Base-by-base conservation (phyloP, 1,140 invertebrate genomes). In the Eupristina koningsbergeri region DNA sequence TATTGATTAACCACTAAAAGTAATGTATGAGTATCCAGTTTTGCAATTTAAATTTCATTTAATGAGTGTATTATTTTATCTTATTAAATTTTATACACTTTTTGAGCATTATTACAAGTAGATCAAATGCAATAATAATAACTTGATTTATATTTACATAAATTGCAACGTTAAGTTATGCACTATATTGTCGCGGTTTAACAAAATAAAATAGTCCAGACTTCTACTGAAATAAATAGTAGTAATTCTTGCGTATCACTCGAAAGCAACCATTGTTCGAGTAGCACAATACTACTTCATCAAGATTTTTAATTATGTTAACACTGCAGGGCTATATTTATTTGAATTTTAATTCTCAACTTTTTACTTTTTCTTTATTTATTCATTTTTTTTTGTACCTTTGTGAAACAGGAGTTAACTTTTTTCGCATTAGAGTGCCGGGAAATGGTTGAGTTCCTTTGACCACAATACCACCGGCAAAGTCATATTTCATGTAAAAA, bases 281-380 rank as follows among this genome's bases (percentile, higher is more conserved):
- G 29, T 22, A 67, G 9, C 0, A 67, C 58, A 67, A 82, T 82
- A 31, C 47, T 69, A 41, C 31, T 83, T 78, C 34, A 83, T 78
- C 75, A 77, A 83, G 75, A 78, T 83, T 83, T 75, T 78, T 71
- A 83, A 78, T 77, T 78, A 58, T 71, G 61, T 78, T 83, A 83
- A 45, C 81, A 36, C 22, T 5, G 58, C 45, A 45, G 34, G 31
- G 81, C 67, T 83, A n/a, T 83, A 81, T 81, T 81, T 82, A 83
- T 77, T 45, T n/a, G 34, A 19, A 64, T 50, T 76, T 67, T 75
- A 82, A 76, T 75, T 64, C 53, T 29, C 50, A 69, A 31, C 13
- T 81, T 58, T 80, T 76, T n/a, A n/a, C 41, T 11, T 7, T 45
- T 45, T 76, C 31, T 15, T 50, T 50, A 22, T 80, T 19, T 50